Conservation (phyloP, 2,113 vertebrate species). For the Epinephelus lanceolatus region DNA sequence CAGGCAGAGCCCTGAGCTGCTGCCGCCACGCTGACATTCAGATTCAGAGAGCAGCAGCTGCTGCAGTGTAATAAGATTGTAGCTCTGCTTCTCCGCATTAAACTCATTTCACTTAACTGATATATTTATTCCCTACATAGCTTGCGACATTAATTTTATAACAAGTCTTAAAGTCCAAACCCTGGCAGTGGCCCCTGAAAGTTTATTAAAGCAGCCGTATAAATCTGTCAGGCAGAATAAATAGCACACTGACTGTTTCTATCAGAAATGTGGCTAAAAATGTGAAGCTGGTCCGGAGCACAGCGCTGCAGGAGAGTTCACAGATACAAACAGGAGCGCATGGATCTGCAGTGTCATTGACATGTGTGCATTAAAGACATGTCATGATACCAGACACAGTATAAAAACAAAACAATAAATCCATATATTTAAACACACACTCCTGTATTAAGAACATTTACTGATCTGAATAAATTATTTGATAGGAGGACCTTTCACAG, state of each 20-base stretch:
- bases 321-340: not conserved
- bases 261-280: not conserved
- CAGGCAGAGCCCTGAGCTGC: not conserved
- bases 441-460: too few relatives aligned
- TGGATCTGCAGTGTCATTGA: not conserved
- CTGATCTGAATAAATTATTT: too few relatives aligned
- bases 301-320: not conserved
- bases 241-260: not conserved
- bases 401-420: too few relatives aligned
- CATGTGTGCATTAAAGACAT: not conserved
- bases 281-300: not conserved
- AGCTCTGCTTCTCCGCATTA: not conserved
- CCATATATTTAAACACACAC: too few relatives aligned
- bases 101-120: not conserved
- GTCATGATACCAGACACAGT: too few relatives aligned
- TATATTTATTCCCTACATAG: not conserved
- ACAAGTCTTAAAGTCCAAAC: not conserved
- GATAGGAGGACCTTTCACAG: too few relatives aligned
- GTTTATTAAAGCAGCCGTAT: not conserved
- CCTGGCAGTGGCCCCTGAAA: not conserved
- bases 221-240: not conserved
- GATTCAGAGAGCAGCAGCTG: not conserved
- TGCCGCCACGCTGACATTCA: not conserved
- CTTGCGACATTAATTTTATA: not conserved
- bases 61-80: not conserved